Evolutionary conservation across 2,888 invertebrate genomes (phyloP), one percentile per base, ranked within the genome.

Genomic region (Macrosiphum euphorbiae): DNA sequence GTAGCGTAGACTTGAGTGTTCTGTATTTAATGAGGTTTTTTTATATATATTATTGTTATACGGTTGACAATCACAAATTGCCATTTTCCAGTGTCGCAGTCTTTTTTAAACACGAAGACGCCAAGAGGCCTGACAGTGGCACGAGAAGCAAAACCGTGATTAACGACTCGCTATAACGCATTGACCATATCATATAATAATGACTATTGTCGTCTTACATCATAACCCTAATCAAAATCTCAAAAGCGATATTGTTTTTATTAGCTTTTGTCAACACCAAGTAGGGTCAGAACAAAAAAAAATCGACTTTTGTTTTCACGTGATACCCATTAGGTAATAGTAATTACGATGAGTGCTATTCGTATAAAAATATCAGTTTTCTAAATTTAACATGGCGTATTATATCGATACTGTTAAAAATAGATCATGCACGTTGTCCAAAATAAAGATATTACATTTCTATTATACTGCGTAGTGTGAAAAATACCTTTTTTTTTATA

Each of bases 1-100:
- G 35, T 47, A 52, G 41, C 67, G 67, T 52, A 88, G 88, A 92
- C 87, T 88, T 26, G 67, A 61, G 87, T 50, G 88, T 92, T 92
- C 92, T 88, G 92, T 88, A 67, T 52, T 78, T 92, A 88, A 92
- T 88, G 92, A 92, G 87, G 50, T 50, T 28, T 92, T 91, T 91
- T 91, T 87, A 50, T 86, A 78, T 50, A 87, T 86, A 47, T 92
- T 61, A 52, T 88, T 86, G 92, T 92, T 88, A 67, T 88, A 67
- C 86, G 35, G 92, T 87, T 87, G 92, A 92, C 92, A 88, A 92
- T 92, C 92, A 92, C 92, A 88, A 92, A 92, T 92, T 52, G 92
- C 67, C 67, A 41, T 92, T 88, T 92, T 92, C 87, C 87, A 67
- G 92, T 92, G 92, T 87, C 52, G 41, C 88, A 41, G 67, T 88